Conservation (phyloP, 1,140 invertebrate genomes). For the Stenopsyche tienmushanensis region DNA sequence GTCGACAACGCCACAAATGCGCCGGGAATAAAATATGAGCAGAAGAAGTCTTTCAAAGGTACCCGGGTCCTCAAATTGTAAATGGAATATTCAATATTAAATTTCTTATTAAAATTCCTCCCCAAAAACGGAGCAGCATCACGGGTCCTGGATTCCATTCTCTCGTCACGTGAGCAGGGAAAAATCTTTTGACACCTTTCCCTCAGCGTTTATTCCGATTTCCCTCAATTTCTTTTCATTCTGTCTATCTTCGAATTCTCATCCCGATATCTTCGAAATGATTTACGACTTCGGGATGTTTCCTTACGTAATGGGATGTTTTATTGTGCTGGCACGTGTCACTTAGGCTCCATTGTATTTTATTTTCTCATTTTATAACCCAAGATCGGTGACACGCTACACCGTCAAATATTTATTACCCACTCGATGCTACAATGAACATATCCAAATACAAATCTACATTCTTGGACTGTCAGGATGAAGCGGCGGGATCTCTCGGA, state of each 20-base stretch:
- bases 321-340: constrained; percentile 11
- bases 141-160: not conserved
- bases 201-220: not conserved
- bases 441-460: too few species aligned
- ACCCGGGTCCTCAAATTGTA: too few species aligned
- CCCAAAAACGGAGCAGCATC: not conserved
- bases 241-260: not conserved
- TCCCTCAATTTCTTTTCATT: not conserved
- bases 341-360: not conserved
- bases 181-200: not conserved
- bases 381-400: not conserved
- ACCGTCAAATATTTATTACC: too few species aligned
- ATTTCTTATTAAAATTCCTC: not conserved
- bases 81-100: not conserved
- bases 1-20: too few species aligned
- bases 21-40: too few species aligned
- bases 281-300: constrained; percentile 1
- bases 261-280: not conserved
- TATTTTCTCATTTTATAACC: not conserved
- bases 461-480: too few species aligned
- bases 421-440: too few species aligned
- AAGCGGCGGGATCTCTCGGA: too few species aligned
- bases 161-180: not conserved
- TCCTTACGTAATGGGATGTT: not conserved
- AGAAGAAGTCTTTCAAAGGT: too few species aligned